Conservation (phyloP, 2,888 invertebrate genomes). For the Oligia fasciuncula region DNA sequence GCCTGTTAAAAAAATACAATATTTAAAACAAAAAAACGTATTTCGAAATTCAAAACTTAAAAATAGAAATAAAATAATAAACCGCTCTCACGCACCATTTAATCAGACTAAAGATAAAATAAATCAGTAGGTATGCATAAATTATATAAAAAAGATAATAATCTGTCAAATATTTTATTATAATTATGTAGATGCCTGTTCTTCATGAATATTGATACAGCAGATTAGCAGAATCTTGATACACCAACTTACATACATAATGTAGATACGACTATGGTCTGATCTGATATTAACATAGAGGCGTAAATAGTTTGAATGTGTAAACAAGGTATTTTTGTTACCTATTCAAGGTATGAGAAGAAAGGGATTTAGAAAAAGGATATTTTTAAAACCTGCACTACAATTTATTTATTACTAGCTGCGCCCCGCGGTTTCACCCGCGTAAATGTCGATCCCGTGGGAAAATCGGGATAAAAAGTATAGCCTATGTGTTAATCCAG, state of each 20-base stretch:
- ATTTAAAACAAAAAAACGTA: constrained; percentile 29
- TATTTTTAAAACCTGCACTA: background rate
- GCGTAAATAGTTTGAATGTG: constrained; percentile 58
- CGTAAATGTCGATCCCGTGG: no score
- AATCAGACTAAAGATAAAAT: constrained; percentile 44
- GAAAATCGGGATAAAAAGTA: no score
- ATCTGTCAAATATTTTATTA: constrained; percentile 55
- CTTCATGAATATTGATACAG: constrained; percentile 50
- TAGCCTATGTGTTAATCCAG: no score
- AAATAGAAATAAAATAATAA: constrained; percentile 12
- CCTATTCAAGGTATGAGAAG: constrained; percentile 29
- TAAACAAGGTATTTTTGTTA: constrained; percentile 49
- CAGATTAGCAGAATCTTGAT: constrained; percentile 56
- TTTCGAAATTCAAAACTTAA: constrained; percentile 16
- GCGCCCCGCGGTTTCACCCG: no score
- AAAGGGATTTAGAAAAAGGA: background rate
- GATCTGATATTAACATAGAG: constrained; percentile 42
- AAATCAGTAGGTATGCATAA: constrained; percentile 43
- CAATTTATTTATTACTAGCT: no score
- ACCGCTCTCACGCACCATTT: constrained; percentile 38
- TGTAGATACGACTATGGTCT: constrained; percentile 28
- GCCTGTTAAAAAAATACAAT: background rate
- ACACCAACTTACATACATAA: constrained; percentile 28
- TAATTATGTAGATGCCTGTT: constrained; percentile 44
- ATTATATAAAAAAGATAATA: constrained; percentile 44